phyloP scores from a whole-genome alignment of 2,113 vertebrate genomes.

The Indicator maculatus region DNA sequence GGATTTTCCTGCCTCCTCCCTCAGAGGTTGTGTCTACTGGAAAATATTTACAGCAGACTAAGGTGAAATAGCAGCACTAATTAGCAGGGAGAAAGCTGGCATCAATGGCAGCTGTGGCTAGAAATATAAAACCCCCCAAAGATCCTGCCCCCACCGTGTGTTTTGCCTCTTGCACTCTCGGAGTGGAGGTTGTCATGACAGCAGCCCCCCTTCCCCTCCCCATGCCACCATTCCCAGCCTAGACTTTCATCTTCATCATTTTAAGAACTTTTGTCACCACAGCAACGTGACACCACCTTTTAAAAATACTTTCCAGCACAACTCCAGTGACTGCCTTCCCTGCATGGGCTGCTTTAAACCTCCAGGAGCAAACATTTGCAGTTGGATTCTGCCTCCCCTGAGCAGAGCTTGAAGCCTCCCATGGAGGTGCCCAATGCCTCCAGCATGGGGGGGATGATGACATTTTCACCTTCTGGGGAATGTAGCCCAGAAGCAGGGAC shows the following conservation, averaged over 20 bases:
- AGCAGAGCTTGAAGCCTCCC: background rate
- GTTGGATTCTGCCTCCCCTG: background rate
- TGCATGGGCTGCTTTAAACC: background rate
- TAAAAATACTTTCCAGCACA: conserved; percentile 55
- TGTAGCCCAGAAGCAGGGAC: background rate
- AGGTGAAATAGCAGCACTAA: conserved; percentile 49
- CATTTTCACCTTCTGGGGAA: background rate
- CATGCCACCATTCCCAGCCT: conserved; percentile 37
- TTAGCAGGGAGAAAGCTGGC: conserved; percentile 18
- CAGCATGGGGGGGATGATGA: accelerated
- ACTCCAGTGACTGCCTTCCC: background rate
- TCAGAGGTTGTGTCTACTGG: background rate
- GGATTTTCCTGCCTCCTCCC: background rate
- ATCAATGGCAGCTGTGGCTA: conserved; percentile 27
- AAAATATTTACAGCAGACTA: conserved; percentile 20
- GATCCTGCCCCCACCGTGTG: conserved; percentile 30
- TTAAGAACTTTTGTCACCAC: conserved; percentile 64
- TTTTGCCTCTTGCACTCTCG: conserved; percentile 23
- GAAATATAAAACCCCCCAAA: conserved; percentile 36
- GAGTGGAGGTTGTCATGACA: conserved; percentile 39
- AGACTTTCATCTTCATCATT: conserved; percentile 44
- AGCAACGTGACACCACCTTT: conserved; percentile 47
- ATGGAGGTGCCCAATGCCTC: background rate
- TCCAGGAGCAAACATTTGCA: background rate
- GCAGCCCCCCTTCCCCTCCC: conserved; percentile 43